Base-by-base conservation (phyloP, 1,140 invertebrate species). In the Hylyphantes graminicola region DNA sequence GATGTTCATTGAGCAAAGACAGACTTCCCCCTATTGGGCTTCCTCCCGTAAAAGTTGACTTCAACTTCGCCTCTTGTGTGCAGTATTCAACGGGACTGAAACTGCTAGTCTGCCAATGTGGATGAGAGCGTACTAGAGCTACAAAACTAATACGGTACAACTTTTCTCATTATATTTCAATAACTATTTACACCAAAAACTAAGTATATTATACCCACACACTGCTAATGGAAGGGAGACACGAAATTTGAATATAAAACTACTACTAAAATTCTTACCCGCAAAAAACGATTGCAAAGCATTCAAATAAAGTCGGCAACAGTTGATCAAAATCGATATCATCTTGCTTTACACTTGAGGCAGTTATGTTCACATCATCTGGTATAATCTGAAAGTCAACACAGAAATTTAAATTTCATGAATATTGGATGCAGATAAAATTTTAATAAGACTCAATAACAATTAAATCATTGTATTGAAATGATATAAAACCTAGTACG, bases 211-310 rank as follows among this genome's bases (percentile, higher is more conserved):
- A 15, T 17, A 61, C 35, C 35, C 35, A 35, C 35, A 35, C 35
- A 35, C 35, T 35, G 35, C 35, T 35, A 35, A 35, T 35, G 35
- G 35, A 35, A 35, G 35, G 35, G 35, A 5, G 35, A 35, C 35
- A 35, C 5, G 5, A 19, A 68, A n/a, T n/a, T 68, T 68, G 2
- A 19, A 7, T 7, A 21, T n/a, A 68, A n/a, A 19, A 48, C 12
- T 19, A 7, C n/a, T 2, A 68, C 3, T 13, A 68, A n/a, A 50
- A 0, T 11, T 57, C 76, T 74, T 74, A 79, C 84, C 97, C 98
- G 87, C 85, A 91, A 90, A 89, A 87, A 12, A 91, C 90, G 48
- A 91, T 88, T 6, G 87, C 88, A 86, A 89, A 92, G 88, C 86
- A 84, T 86, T 88, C 78, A 7, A 87, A 68, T n/a, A 88, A 54